Conservation (phyloP, 2,888 invertebrate genomes). For the Thumatha senex region DNA sequence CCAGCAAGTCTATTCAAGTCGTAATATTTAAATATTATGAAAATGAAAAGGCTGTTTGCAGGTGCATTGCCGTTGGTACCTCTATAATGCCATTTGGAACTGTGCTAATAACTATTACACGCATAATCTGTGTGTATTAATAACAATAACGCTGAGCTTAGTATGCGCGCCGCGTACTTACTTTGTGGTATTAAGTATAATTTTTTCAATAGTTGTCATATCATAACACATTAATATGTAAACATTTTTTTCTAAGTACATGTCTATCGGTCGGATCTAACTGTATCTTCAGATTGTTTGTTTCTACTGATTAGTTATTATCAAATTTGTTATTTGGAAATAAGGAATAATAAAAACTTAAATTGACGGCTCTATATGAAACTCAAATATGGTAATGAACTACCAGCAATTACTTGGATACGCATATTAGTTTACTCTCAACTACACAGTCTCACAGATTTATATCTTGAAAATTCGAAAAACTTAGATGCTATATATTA, state of each 20-base stretch:
- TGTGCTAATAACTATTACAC: not conserved
- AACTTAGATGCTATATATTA: slow-evolving; percentile 14
- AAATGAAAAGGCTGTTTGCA: slow-evolving; percentile 3
- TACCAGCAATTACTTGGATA: slow-evolving; percentile 38
- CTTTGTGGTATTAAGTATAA: no score
- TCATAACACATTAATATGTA: no score
- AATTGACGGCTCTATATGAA: slow-evolving; percentile 10
- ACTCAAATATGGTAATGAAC: slow-evolving; percentile 46
- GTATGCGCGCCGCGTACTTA: no score
- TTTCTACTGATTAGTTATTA: not conserved
- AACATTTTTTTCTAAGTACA: no score
- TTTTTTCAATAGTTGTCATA: no score
- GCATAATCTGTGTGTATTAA: no score
- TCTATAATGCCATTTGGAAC: not conserved
- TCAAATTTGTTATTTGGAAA: not conserved
- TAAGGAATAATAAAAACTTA: no score
- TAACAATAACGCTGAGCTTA: no score
- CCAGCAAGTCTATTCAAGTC: slow-evolving; percentile 21
- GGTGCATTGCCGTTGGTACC: not conserved
- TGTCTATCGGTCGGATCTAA: no score
- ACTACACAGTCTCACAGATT: slow-evolving; percentile 29
- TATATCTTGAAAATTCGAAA: slow-evolving; percentile 28
- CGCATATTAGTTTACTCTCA: slow-evolving; percentile 30
- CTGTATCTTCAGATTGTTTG: no score
- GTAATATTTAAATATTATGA: slow-evolving; percentile 15